Evolutionary conservation across 2,113 vertebrate genomes (phyloP).

Genomic region (Zosterops japonicus): DNA sequence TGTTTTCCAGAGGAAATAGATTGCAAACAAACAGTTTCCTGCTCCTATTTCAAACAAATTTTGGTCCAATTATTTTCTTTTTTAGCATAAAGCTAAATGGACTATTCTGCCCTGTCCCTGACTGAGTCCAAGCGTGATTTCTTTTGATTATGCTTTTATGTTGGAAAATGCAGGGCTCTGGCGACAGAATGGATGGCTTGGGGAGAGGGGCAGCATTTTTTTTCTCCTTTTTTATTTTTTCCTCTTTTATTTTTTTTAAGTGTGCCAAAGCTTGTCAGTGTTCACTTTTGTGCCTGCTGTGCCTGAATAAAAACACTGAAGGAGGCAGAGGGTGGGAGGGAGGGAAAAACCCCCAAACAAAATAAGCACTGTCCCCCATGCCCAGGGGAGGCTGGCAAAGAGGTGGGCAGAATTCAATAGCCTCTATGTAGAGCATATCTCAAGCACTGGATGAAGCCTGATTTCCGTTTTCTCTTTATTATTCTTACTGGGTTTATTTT

Average conservation of each 20-base stretch:
- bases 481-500: slow-evolving; percentile 18
- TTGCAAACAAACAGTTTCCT: slow-evolving; percentile 79
- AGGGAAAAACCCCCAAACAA: slow-evolving; percentile 49
- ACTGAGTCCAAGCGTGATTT: slow-evolving; percentile 75
- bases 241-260: slow-evolving; percentile 1
- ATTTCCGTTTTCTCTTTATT: slow-evolving; percentile 14
- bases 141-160: slow-evolving; percentile 82
- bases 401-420: slow-evolving; percentile 24
- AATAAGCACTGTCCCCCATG: slow-evolving; percentile 59
- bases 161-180: slow-evolving; percentile 60
- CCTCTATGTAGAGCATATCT: not conserved
- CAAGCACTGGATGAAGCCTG: slow-evolving; percentile 5
- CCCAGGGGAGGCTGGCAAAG: slow-evolving; percentile 46
- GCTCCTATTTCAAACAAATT: slow-evolving; percentile 79
- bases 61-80: slow-evolving; percentile 79
- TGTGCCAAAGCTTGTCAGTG: slow-evolving; percentile 68
- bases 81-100: slow-evolving; percentile 81
- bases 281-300: slow-evolving; percentile 65
- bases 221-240: not conserved
- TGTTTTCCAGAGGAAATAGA: slow-evolving; percentile 75
- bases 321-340: slow-evolving; percentile 1
- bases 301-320: slow-evolving; percentile 69
- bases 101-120: slow-evolving; percentile 75
- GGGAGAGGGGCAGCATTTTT: slow-evolving; percentile 74
- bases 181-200: slow-evolving; percentile 73